A percentile compares a stretch with the other conserved stretches of the same genome.
phyloP scores from a whole-genome alignment of 1,140 invertebrate species.

The Venturia canescens region DNA sequence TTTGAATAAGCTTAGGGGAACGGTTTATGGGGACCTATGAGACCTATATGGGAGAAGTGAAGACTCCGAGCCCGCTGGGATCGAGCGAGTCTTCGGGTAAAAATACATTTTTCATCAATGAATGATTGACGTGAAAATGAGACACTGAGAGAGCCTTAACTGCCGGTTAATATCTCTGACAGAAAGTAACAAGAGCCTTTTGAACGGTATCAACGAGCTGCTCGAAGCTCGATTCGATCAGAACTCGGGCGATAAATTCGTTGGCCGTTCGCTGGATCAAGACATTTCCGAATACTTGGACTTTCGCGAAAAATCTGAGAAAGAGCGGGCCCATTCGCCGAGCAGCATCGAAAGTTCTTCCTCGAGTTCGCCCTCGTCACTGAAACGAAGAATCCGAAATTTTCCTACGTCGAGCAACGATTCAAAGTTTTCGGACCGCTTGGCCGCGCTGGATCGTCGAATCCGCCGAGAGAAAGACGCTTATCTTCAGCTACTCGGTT shows the following conservation, averaged over 20 bases:
- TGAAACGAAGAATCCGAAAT: constrained; percentile 58
- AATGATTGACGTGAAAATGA: background rate
- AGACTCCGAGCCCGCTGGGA: constrained; percentile 42
- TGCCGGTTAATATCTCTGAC: too few relatives aligned
- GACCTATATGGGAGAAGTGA: background rate
- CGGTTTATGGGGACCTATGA: constrained; percentile 28
- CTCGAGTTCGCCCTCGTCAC: constrained; percentile 55
- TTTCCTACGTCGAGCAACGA: constrained; percentile 54
- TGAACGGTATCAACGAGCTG: too few relatives aligned
- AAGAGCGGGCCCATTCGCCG: background rate
- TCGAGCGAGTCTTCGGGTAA: constrained; percentile 32
- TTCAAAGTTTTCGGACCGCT: constrained; percentile 39
- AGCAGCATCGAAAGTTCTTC: constrained; percentile 38
- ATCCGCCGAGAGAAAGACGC: constrained; percentile 54
- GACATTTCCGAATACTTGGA: background rate
- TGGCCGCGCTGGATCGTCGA: constrained; percentile 47
- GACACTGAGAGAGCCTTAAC: too few relatives aligned
- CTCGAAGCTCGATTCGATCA: too few relatives aligned
- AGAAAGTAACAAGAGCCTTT: too few relatives aligned
- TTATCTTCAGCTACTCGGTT: constrained; percentile 51
- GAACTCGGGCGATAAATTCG: too few relatives aligned
- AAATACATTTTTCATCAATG: background rate
- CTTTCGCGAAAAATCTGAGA: background rate
- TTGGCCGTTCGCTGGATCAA: background rate
- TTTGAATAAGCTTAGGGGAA: background rate